Base-by-base conservation (phyloP, 2,113 vertebrate genomes). In the Corapipo altera region DNA sequence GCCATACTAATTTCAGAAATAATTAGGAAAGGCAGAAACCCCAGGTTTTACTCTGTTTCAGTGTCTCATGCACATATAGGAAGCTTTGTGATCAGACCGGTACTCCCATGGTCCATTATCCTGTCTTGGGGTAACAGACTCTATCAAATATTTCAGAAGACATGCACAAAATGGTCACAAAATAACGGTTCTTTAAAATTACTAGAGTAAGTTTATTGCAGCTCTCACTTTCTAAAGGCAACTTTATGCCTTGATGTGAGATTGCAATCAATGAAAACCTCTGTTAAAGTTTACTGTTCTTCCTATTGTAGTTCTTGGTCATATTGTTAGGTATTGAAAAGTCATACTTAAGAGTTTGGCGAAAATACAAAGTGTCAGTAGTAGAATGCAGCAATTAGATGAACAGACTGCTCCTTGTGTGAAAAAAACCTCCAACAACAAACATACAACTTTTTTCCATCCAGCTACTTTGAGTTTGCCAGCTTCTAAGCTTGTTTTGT, bases 161-260 rank as follows among this genome's bases (percentile, higher is more conserved):
- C 44, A 16, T 33, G 30, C 18, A 88, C 49, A 82, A 66, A 67
- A 46, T 1, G 3, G 15, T 51, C 59, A 57, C 22, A 65, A 89
- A 94, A 88, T 39, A 91, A 69, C 20, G 14, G 27, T 21, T 64
- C 49, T 77, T 85, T 90, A 89, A 82, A 93, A 54, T 58, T 69
- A 28, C 26, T 27, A 15, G n/a, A 24, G 14, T 62, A 83, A 61
- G 28, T 74, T 90, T 85, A 77, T 85, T 80, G 78, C 43, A 85
- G 51, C 16, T 15, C 17, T 35, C 10, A 12, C 27, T 59, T 26
- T 35, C 52, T 67, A 55, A 78, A 76, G 48, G 24, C 21, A 78
- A 26, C n/a, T 79, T 87, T 61, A 52, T 88, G 52, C 44, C 66
- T 75, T n/a, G 24, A 78, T 71, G 61, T 71, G 66, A 80, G 41